phyloP scores from a whole-genome alignment of 2,113 vertebrate species.

The Gasterosteus aculeatus region DNA sequence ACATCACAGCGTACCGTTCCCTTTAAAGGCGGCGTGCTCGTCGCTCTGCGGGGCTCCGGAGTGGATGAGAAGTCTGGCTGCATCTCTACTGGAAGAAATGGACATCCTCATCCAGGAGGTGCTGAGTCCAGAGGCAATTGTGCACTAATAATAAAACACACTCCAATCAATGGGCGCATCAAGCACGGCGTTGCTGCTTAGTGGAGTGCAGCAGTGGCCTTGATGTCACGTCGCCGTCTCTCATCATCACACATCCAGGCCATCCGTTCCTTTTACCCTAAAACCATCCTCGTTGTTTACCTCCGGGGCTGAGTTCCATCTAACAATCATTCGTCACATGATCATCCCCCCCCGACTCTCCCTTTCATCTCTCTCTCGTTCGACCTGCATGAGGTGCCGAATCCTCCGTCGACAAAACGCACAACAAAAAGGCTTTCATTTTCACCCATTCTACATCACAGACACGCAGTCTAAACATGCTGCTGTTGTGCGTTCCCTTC shows the following conservation, averaged over 20 bases:
- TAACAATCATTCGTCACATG: slow-evolving; percentile 67
- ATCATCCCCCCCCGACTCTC: slow-evolving; percentile 21
- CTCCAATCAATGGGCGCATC: slow-evolving; percentile 15
- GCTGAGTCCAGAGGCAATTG: slow-evolving; percentile 45
- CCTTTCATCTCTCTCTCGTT: slow-evolving; percentile 69
- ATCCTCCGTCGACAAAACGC: slow-evolving; percentile 34
- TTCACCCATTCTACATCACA: slow-evolving; percentile 36
- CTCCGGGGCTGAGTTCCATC: slow-evolving; percentile 55
- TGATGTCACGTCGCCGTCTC: slow-evolving; percentile 43
- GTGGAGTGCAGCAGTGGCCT: slow-evolving; percentile 16
- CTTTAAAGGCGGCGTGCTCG: slow-evolving; percentile 34
- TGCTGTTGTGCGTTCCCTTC: slow-evolving; percentile 25
- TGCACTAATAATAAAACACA: slow-evolving; percentile 31
- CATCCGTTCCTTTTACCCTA: slow-evolving; percentile 52
- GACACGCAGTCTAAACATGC: slow-evolving; percentile 51
- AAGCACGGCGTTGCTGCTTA: neutral
- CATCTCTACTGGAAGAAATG: slow-evolving; percentile 22
- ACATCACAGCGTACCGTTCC: slow-evolving; percentile 27
- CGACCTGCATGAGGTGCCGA: slow-evolving; percentile 55
- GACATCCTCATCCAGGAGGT: slow-evolving; percentile 35
- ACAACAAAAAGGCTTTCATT: slow-evolving; percentile 59
- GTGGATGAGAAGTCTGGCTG: slow-evolving; percentile 37
- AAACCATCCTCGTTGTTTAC: slow-evolving; percentile 66
- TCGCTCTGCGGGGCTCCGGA: neutral
- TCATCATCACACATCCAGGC: slow-evolving; percentile 47